Evolutionary conservation across 2,888 invertebrate genomes (phyloP).

Genomic region (Julus scanicus): DNA sequence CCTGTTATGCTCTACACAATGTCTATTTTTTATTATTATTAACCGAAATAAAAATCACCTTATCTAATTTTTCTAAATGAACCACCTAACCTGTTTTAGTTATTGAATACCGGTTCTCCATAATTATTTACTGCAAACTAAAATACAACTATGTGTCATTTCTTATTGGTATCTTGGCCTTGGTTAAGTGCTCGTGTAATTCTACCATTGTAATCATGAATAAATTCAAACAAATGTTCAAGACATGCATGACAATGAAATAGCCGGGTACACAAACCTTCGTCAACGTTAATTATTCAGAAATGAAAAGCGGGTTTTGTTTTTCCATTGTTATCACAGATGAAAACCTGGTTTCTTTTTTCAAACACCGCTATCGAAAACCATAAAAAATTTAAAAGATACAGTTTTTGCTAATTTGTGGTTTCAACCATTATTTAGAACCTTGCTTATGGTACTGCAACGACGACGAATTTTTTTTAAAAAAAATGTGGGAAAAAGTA

Average conservation of each 20-base stretch:
- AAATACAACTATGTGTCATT: slow-evolving; percentile 23
- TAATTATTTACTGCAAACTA: neutral
- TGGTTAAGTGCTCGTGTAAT: neutral
- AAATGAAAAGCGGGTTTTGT: neutral
- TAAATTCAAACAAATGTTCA: neutral
- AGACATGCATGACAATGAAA: neutral
- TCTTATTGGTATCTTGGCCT: neutral
- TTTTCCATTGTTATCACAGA: neutral
- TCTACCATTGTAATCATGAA: neutral
- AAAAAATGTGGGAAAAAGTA: neutral
- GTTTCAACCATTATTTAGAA: neutral
- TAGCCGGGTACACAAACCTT: neutral
- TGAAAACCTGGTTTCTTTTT: neutral
- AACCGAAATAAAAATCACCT: neutral
- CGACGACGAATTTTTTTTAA: neutral
- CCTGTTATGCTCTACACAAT: neutral
- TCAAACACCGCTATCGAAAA: neutral
- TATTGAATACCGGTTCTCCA: slow-evolving; percentile 14
- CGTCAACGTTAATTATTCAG: neutral
- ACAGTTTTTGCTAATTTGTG: neutral
- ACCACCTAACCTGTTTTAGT: slow-evolving; percentile 17
- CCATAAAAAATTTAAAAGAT: neutral
- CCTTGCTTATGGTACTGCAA: neutral
- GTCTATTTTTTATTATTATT: neutral
- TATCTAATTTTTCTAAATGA: slow-evolving; percentile 16